These are phyloP conservation scores for Leucopsar rothschildi DNA, from an alignment of 2,113 vertebrate genomes.

Conservation along the genomic window DNA sequence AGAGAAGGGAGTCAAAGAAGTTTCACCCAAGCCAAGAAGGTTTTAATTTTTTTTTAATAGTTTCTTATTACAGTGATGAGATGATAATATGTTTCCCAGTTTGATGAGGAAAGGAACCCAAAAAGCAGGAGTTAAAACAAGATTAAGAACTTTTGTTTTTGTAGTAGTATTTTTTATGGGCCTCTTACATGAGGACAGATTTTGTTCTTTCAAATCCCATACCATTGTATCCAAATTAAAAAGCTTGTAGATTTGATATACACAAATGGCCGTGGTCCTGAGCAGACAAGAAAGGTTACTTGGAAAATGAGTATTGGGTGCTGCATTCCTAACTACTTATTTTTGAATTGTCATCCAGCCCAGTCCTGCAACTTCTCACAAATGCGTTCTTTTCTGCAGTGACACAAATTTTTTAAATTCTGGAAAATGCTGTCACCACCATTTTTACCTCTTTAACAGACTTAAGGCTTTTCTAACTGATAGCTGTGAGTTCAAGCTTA, in stretches of 20 bases:
- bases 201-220: background rate
- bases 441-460: conserved; percentile 1
- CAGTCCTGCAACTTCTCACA: background rate
- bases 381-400: background rate
- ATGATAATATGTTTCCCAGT: background rate
- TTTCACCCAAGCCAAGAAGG: background rate
- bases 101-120: background rate
- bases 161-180: background rate
- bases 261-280: background rate
- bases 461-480: background rate
- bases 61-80: background rate
- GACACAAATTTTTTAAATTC: background rate
- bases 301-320: background rate
- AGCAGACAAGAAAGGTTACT: background rate
- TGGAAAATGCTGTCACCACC: background rate
- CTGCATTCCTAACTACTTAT: background rate
- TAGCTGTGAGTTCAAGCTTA: background rate
- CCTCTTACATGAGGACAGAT: background rate
- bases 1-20: background rate
- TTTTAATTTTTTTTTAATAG: background rate
- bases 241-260: background rate
- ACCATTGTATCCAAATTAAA: background rate
- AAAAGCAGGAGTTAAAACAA: background rate
- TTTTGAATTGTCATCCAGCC: background rate
- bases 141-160: background rate